Percentiles rank a stretch among this genome's conserved stretches.
Evolutionary conservation across 1,140 invertebrate species (phyloP).

Genomic region (Polyergus mexicanus): DNA sequence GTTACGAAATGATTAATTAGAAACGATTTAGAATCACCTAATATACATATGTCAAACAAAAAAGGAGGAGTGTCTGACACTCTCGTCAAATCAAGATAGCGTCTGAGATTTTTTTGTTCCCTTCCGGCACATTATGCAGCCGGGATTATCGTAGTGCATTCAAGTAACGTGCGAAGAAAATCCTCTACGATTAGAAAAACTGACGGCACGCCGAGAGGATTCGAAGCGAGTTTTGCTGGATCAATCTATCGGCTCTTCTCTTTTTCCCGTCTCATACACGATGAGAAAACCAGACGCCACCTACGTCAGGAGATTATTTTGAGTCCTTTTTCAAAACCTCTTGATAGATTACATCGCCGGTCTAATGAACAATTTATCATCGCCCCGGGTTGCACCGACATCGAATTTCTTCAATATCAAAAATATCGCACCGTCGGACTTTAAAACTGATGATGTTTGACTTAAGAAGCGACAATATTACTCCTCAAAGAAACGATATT

Average conservation of each 20-base stretch:
- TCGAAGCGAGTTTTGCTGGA: conserved; percentile 50
- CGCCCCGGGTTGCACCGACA: conserved; percentile 6
- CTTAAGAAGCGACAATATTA: conserved; percentile 19
- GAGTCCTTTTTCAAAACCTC: conserved; percentile 66
- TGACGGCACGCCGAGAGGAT: conserved; percentile 52
- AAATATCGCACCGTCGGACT: conserved; percentile 24
- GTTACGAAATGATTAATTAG: conserved; percentile 20
- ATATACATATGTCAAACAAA: not conserved
- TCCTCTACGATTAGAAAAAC: conserved; percentile 55
- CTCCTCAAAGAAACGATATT: conserved; percentile 30
- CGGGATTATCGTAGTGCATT: conserved; percentile 49
- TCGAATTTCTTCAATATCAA: conserved; percentile 53
- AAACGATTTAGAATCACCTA: not conserved
- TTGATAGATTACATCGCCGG: conserved; percentile 64
- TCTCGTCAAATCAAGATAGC: conserved; percentile 24
- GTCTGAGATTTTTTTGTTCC: conserved; percentile 19
- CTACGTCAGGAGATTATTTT: conserved; percentile 73
- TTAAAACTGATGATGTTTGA: conserved; percentile 39
- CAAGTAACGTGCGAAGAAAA: conserved; percentile 54
- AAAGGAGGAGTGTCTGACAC: not conserved
- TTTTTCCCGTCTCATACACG: conserved; percentile 40
- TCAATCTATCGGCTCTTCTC: conserved; percentile 45
- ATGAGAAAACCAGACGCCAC: conserved; percentile 57
- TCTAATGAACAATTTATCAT: conserved; percentile 64
- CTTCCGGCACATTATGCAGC: conserved; percentile 45